A percentile compares a stretch with the other conserved stretches of the same genome.
These are phyloP conservation scores for Sebastes matsubarae DNA, from an alignment of 2,797 vertebrate genomes.

Conservation along the genomic window DNA sequence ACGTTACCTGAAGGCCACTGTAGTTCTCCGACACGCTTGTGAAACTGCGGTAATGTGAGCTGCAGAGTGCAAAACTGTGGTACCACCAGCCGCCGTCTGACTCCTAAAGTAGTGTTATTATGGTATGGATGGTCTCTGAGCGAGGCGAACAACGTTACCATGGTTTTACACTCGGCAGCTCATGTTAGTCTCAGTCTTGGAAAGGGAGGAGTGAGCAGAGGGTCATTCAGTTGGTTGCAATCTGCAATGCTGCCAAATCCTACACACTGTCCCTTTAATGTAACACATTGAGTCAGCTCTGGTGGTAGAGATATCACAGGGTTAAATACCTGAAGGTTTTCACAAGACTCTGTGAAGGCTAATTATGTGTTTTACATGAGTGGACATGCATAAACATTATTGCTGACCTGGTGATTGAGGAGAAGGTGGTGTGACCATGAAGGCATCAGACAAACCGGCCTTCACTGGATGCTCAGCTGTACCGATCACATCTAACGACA, in stretches of 20 bases:
- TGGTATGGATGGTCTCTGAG: too few species aligned
- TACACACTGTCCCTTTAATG: background rate
- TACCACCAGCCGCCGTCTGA: too few species aligned
- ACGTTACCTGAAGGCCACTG: too few species aligned
- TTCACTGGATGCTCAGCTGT: slow-evolving; percentile 92
- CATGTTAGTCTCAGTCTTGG: too few species aligned
- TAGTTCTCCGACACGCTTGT: too few species aligned
- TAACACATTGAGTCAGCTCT: background rate
- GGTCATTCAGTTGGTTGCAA: too few species aligned
- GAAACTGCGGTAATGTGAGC: too few species aligned
- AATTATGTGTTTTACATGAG: background rate
- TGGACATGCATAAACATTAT: background rate
- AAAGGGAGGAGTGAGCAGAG: too few species aligned
- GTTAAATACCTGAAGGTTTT: background rate
- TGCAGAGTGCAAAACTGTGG: accelerated
- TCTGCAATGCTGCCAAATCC: too few species aligned
- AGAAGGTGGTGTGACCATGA: slow-evolving; percentile 85
- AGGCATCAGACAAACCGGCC: slow-evolving; percentile 93
- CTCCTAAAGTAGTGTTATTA: too few species aligned
- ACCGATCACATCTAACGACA: slow-evolving; percentile 85
- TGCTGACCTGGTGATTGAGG: slow-evolving; percentile 84
- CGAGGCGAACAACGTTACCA: too few species aligned
- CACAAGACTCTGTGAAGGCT: background rate
- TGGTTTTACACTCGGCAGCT: too few species aligned
- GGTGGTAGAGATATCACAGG: background rate